A percentile compares a stretch with the other conserved stretches of the same genome.
Evolutionary conservation across 1,140 invertebrate species (phyloP).

Genomic region (Uloborus diversus): DNA sequence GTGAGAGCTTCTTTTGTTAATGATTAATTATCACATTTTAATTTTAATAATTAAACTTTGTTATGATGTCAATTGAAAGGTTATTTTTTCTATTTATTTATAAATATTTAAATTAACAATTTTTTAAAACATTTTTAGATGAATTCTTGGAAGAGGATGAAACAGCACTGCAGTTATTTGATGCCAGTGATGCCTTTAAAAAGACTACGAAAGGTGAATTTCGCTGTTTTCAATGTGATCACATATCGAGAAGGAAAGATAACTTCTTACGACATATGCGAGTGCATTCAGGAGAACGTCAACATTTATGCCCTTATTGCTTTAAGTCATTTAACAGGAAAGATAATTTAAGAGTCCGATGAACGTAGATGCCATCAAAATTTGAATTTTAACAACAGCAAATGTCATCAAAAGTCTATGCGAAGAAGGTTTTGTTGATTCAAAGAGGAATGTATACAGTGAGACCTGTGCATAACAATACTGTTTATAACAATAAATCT

Average conservation of each 20-base stretch:
- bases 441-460: background rate
- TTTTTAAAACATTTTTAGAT: background rate
- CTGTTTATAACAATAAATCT: background rate
- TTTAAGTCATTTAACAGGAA: slow-evolving; percentile 10
- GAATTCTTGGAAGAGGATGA: background rate
- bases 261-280: background rate
- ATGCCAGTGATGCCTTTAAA: too few species aligned
- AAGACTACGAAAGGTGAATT: too few species aligned
- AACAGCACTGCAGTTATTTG: too few species aligned
- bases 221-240: background rate
- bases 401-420: background rate
- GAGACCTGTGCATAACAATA: background rate
- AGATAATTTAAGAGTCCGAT: background rate
- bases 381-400: background rate
- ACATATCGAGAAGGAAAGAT: background rate
- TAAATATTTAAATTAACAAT: background rate
- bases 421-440: background rate
- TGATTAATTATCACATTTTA: too few species aligned
- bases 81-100: background rate
- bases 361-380: background rate
- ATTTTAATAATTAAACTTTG: background rate
- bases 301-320: background rate
- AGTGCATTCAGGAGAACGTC: background rate
- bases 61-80: background rate
- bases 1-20: too few species aligned